A percentile compares a stretch with the other conserved stretches of the same genome.
These are phyloP conservation scores for Labeo rohita DNA, from an alignment of 2,113 vertebrate species.

Conservation along the genomic window DNA sequence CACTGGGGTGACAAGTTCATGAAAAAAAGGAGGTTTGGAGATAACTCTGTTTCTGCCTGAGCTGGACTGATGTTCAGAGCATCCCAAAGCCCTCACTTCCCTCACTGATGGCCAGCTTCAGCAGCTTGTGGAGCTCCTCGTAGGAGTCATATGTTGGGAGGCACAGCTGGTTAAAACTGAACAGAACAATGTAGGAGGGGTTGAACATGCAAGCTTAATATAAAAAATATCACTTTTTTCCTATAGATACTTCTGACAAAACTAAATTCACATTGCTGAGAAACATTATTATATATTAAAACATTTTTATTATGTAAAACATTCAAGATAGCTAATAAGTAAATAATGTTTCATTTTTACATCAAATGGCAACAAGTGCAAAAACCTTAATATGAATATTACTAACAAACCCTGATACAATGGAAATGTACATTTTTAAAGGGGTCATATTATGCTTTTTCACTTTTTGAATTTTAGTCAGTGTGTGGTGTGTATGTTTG, in stretches of 20 bases:
- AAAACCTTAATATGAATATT: no score
- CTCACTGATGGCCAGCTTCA: conserved; percentile 98
- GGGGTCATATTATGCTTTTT: no score
- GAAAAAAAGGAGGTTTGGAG: conserved; percentile 41
- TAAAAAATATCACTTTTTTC: background rate
- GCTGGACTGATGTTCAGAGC: conserved; percentile 80
- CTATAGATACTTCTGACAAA: background rate
- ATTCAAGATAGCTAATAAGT: no score
- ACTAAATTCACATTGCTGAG: background rate
- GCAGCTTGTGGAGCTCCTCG: conserved; percentile 97
- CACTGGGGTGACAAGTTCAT: conserved; percentile 44
- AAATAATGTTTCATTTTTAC: no score
- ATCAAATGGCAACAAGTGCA: no score
- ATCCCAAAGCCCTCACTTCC: conserved; percentile 98
- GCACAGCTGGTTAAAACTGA: conserved; percentile 99
- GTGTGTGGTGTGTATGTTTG: no score
- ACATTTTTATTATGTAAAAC: no score
- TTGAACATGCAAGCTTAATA: background rate
- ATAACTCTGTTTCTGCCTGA: conserved; percentile 12
- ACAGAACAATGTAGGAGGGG: conserved; percentile 43
- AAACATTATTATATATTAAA: background rate
- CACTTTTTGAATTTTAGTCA: no score
- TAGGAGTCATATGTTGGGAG: conserved; percentile 98
- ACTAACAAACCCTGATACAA: no score
- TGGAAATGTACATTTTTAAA: no score